These are phyloP conservation scores for Drosophila stalkeri DNA, from an alignment of 2,888 invertebrate species.

Conservation along the genomic window DNA sequence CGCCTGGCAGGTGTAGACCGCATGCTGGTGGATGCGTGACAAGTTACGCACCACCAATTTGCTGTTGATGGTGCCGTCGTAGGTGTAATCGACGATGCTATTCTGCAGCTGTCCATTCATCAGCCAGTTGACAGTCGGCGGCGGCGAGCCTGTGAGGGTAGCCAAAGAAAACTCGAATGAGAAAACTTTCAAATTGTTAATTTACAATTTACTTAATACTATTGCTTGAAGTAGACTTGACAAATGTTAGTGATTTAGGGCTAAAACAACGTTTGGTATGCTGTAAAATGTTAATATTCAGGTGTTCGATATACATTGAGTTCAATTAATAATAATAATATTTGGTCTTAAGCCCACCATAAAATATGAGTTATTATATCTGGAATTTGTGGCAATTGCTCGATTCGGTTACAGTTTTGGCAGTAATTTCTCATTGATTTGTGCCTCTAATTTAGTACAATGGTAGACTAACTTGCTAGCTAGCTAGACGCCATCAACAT, in stretches of 20 bases:
- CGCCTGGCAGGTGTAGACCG: conserved; percentile 91
- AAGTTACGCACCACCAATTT: conserved; percentile 88
- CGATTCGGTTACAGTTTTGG: background rate
- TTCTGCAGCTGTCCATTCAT: conserved; percentile 87
- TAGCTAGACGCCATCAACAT: conserved; percentile 33
- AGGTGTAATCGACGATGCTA: conserved; percentile 85
- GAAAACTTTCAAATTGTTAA: conserved; percentile 22
- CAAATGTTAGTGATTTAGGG: background rate
- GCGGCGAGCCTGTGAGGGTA: conserved; percentile 88
- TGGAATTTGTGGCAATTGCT: too few relatives aligned
- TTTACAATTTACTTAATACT: background rate
- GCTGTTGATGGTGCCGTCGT: conserved; percentile 86
- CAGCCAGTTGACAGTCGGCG: conserved; percentile 91
- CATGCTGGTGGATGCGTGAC: conserved; percentile 90
- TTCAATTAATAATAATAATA: background rate
- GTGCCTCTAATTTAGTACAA: conserved; percentile 35
- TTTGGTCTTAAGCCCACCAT: background rate
- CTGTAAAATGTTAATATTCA: background rate
- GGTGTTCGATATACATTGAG: background rate
- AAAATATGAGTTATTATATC: background rate
- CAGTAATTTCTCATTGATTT: conserved; percentile 21
- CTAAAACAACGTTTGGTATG: too few relatives aligned
- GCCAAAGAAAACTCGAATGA: background rate
- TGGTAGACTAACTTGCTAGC: conserved; percentile 33
- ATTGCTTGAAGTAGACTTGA: background rate